Base-by-base conservation (phyloP, 2,113 vertebrate genomes). In the Oncorhynchus keta region DNA sequence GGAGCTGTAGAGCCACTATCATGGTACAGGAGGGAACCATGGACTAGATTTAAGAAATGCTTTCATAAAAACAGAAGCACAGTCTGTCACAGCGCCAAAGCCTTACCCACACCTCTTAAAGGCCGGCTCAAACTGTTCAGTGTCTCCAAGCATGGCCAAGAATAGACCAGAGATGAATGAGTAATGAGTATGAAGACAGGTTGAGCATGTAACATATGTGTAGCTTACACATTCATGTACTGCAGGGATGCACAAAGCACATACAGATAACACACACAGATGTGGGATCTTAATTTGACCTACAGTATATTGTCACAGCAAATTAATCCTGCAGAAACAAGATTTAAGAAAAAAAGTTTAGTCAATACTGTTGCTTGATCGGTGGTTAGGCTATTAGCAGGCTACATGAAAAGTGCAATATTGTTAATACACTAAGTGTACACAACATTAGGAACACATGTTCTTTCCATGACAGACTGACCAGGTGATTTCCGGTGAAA, bases 1-100 rank as follows among this genome's bases (percentile, higher is more conserved):
- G 87, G 85, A 87, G 86, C 82, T 74, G 72, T 81, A 59, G 74
- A 89, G 87, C 78, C 76, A 76, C 76, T 81, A 83, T 85, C 78
- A 57, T 64, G 82, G 79, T 83, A 62, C 84, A 79, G 83, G 74
- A 77, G 78, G 81, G 79, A 86, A 69, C 79, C 51, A 16, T 83
- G 81, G 79, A 89, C 83, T 86, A 89, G 83, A 88, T 90, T 86
- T 78, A 80, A 76, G 76, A 73, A 39, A 76, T 45, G 24, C 61
- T 81, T 84, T 76, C 49, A 76, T 73, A 73, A 77, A 75, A 75
- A 61, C 28, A 70, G 78, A 68, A 70, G 70, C 55, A 16, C 64
- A 45, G 24, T 68, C 75, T 69, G 62, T 72, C 62, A 74, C 45
- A 55, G 57, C 45, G 68, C 78, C 69, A 82, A 70, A 75, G 5